Percentiles rank a stretch among this genome's conserved stretches.
These are phyloP conservation scores for Ennomos erosarius DNA, from an alignment of 2,888 invertebrate genomes.

Conservation along the genomic window DNA sequence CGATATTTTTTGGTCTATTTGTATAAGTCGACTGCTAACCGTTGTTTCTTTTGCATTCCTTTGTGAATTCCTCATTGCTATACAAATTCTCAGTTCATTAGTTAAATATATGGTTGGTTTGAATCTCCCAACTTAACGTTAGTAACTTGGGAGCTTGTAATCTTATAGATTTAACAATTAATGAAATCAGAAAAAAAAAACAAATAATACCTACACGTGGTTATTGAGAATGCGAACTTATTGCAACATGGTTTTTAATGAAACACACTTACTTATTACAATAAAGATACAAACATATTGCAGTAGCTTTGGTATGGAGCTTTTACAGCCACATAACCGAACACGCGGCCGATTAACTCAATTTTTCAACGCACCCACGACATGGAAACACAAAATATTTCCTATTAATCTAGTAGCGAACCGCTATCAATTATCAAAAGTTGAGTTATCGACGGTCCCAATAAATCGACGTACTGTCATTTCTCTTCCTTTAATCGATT, in stretches of 20 bases:
- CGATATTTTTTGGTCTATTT: too few species aligned
- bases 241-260: too few species aligned
- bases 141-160: conserved; percentile 14
- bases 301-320: too few species aligned
- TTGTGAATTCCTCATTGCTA: conserved; percentile 57
- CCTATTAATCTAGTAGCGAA: conserved; percentile 80
- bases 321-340: conserved; percentile 11
- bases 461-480: conserved; percentile 82
- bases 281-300: too few species aligned
- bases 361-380: conserved; percentile 58
- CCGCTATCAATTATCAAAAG: conserved; percentile 81
- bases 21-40: too few species aligned
- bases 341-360: conserved; percentile 40
- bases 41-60: too few species aligned
- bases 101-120: conserved; percentile 55
- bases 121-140: conserved; percentile 51
- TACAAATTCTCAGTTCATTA: conserved; percentile 60
- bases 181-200: too few species aligned
- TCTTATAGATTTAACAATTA: conserved; percentile 6
- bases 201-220: conserved; percentile 6
- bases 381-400: conserved; percentile 63
- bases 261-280: too few species aligned
- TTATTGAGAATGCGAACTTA: background rate
- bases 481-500: conserved; percentile 84
- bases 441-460: conserved; percentile 78